These are phyloP conservation scores for Oscheius sp. DNA, from an alignment of 2,888 invertebrate genomes.

Conservation along the genomic window DNA sequence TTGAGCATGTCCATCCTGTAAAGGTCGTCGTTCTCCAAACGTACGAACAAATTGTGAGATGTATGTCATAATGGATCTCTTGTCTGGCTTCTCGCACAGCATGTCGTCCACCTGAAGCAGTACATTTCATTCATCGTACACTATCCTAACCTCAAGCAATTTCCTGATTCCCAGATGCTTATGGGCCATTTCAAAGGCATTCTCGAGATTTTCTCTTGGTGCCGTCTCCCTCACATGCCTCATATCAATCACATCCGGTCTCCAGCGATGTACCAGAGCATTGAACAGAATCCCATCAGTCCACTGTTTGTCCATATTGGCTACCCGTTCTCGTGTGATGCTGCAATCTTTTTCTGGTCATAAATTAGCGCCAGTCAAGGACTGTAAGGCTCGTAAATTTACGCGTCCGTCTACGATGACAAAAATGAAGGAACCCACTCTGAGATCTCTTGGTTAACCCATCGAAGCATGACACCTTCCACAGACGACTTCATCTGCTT, in stretches of 20 bases:
- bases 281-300: constrained; percentile 72
- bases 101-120: constrained; percentile 67
- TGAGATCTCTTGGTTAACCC: constrained; percentile 70
- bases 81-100: constrained; percentile 71
- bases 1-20: constrained; percentile 52
- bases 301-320: constrained; percentile 73
- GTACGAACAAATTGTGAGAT: constrained; percentile 71
- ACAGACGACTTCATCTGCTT: constrained; percentile 59
- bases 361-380: constrained; percentile 4
- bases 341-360: constrained; percentile 1
- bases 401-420: background rate
- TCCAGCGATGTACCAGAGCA: constrained; percentile 70
- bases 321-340: constrained; percentile 45
- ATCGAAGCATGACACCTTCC: constrained; percentile 69
- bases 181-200: constrained; percentile 71
- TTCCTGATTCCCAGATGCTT: constrained; percentile 67
- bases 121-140: background rate
- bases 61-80: constrained; percentile 72
- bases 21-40: constrained; percentile 56
- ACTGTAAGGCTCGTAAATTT: constrained; percentile 17
- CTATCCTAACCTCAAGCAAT: constrained; percentile 41
- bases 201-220: constrained; percentile 68
- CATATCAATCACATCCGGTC: constrained; percentile 72
- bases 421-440: constrained; percentile 47
- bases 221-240: constrained; percentile 52